Percentiles rank a stretch among this genome's conserved stretches.
phyloP scores from a whole-genome alignment of 1,140 invertebrate genomes.

The Sarcophaga peregrina region DNA sequence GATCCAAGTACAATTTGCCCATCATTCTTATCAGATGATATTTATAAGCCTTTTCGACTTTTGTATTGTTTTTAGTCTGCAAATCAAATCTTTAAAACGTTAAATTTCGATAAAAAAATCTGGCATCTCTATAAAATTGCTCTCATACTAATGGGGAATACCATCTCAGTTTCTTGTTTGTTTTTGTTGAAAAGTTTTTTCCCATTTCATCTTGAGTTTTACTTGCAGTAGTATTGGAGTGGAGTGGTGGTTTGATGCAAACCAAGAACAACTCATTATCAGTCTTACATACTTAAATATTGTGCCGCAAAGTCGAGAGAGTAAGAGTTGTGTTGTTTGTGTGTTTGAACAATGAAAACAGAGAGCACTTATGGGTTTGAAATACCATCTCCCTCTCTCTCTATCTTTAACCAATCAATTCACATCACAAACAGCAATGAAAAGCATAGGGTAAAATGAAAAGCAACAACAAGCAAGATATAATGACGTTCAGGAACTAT shows the following conservation, averaged over 20 bases:
- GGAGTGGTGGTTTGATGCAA: not conserved
- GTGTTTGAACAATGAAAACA: not conserved
- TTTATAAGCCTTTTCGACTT: too few relatives aligned
- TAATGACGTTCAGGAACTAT: too few relatives aligned
- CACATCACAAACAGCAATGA: too few relatives aligned
- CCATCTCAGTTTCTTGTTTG: too few relatives aligned
- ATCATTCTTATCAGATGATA: too few relatives aligned
- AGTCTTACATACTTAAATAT: not conserved
- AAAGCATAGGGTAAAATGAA: too few relatives aligned
- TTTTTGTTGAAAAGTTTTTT: not conserved
- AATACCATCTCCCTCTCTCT: not conserved
- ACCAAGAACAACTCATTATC: not conserved
- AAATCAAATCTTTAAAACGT: too few relatives aligned
- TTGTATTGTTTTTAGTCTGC: too few relatives aligned
- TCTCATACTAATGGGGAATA: not conserved
- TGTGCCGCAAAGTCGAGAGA: not conserved
- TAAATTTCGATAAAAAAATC: not conserved
- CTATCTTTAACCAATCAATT: too few relatives aligned
- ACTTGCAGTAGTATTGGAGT: not conserved
- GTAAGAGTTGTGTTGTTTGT: not conserved
- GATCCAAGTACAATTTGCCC: too few relatives aligned
- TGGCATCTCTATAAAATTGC: not conserved
- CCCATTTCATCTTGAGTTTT: not conserved
- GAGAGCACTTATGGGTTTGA: not conserved
- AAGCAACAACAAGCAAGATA: too few relatives aligned